Conservation (phyloP, 1,140 invertebrate species). For the Bactericera cockerelli region DNA sequence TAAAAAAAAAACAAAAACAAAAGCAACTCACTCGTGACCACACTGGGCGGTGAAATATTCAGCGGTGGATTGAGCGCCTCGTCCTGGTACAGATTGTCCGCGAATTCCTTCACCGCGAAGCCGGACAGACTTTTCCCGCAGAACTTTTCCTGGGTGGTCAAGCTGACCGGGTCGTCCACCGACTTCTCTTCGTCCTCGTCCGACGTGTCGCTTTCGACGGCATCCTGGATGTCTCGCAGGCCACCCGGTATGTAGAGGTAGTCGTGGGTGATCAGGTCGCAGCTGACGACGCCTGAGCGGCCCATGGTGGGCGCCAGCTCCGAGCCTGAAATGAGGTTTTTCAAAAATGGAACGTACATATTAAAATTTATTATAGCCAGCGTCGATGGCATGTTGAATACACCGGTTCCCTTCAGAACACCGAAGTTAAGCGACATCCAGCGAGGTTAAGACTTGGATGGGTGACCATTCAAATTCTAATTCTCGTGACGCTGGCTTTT, state of each 20-base stretch:
- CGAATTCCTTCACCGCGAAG: constrained; percentile 17
- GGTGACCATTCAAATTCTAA: no score
- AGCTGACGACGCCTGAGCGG: constrained; percentile 18
- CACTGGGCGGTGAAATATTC: constrained; percentile 15
- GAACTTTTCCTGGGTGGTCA: constrained; percentile 18
- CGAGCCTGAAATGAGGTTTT: no score
- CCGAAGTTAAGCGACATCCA: no score
- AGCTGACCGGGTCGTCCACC: neutral
- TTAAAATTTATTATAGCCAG: no score
- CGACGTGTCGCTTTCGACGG: neutral
- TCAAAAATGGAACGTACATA: no score
- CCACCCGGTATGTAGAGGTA: constrained; percentile 20
- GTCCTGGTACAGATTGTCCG: constrained; percentile 17
- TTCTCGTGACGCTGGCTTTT: no score
- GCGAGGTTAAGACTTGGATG: no score
- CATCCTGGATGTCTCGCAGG: constrained; percentile 13
- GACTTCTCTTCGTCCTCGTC: constrained; percentile 14
- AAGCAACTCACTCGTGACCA: constrained; percentile 19
- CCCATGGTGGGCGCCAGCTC: constrained; percentile 18
- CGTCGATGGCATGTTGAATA: no score
- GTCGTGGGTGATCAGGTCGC: constrained; percentile 19
- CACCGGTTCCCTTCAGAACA: no score
- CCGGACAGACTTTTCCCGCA: constrained; percentile 19
- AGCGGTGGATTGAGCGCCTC: constrained; percentile 17
- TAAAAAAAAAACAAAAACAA: no score